Base-by-base conservation (phyloP, 2,797 vertebrate genomes). In the Valencia hispanica region DNA sequence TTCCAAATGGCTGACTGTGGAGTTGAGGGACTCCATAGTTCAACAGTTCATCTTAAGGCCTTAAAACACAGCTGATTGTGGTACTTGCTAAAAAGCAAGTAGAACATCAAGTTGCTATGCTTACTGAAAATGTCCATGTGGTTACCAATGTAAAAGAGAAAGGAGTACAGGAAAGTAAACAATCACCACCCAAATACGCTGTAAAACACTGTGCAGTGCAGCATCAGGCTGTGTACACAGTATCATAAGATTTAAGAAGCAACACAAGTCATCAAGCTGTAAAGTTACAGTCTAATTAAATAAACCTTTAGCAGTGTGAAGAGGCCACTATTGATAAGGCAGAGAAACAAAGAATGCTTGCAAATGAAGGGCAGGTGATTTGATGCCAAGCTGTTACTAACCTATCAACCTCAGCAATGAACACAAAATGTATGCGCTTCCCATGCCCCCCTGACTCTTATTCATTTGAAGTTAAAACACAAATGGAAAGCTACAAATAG, bases 401-500 rank as follows among this genome's bases (percentile, higher is more conserved):
- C 73, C 84, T 77, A 84, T 93, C 76, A 81, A 81, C 78, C 68
- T 77, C 70, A 73, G 59, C 75, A 83, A 84, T 89, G 89, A 89
- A 87, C 84, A 53, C 82, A 86, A 82, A 77, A 70, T 47, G 82
- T 75, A 74, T 77, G 63, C 25, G 75, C 80, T 82, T 73, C 15
- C 77, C 77, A 59, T 79, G 71, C 80, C 84, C 83, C 22, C 18
- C 78, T 71, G 84, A 86, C 79, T 86, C 72, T 87, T 91, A 91
- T 91, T 92, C 90, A 88, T 93, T 74, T 85, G 69, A 84, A 83
- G 78, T 84, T 82, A 88, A 85, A 90, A 85, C 80, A 85, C 82
- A 92, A 93, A 93, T 88, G 82, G 87, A 90, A 89, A 90, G 77
- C 78, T 66, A 66, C 77, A 90, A 92, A 92, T 88, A 85, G 86